Conservation (phyloP, 2,113 vertebrate genomes). For the Tupaia tana region DNA sequence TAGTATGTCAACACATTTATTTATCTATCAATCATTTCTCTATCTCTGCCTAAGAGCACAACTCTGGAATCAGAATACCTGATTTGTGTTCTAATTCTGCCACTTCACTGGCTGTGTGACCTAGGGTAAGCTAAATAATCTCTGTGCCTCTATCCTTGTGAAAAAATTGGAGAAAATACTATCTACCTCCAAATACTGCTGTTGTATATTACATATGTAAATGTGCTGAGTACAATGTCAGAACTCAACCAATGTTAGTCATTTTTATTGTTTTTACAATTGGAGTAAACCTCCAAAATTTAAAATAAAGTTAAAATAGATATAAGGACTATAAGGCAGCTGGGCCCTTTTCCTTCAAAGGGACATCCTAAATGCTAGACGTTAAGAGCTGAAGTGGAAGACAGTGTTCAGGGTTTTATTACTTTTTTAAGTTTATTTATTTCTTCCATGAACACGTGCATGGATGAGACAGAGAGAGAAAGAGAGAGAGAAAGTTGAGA, state of each 20-base stretch:
- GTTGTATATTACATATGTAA: neutral
- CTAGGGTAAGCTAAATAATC: neutral
- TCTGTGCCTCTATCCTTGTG: neutral
- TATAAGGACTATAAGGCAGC: neutral
- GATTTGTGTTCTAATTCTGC: neutral
- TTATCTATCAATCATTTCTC: neutral
- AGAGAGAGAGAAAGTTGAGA: too few relatives aligned
- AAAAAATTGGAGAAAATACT: neutral
- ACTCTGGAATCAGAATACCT: conserved; percentile 2
- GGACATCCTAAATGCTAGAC: neutral
- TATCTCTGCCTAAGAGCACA: neutral
- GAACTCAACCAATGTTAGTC: neutral
- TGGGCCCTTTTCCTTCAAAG: neutral
- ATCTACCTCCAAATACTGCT: neutral
- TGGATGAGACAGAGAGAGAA: too few relatives aligned
- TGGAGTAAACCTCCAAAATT: neutral
- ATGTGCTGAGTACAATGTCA: neutral
- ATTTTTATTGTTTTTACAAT: conserved; percentile 25
- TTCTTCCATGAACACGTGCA: too few relatives aligned
- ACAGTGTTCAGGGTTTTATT: neutral
- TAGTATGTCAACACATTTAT: neutral
- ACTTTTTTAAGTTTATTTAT: too few relatives aligned
- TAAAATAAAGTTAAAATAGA: neutral
- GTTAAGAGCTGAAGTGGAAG: neutral
- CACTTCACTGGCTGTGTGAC: neutral